Evolutionary conservation across 2,113 vertebrate species (phyloP), one percentile per base, ranked within the genome.

Genomic region (Embiotoca jacksoni): DNA sequence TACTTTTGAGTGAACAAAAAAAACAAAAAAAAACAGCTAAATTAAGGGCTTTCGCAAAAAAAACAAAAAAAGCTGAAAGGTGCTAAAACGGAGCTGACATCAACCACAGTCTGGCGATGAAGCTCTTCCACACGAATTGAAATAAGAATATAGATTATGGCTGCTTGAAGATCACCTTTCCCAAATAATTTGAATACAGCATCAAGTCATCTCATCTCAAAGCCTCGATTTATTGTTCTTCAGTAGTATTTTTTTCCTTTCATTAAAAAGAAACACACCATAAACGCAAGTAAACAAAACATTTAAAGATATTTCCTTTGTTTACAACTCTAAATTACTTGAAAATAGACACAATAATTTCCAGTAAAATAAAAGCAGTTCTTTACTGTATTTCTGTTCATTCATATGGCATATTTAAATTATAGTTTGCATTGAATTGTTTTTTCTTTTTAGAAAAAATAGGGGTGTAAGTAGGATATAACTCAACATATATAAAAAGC

Each of bases 311-410:
- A 49, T 63, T 36, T 32, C 30, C 30, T 30, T 58, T 54, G 41
- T 65, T 15, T 61, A 50, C 41, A 46, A 32, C 37, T 75, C 49
- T 50, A 63, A 44, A 46, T 60, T 2, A 49, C 30, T 64, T 72
- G 53, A 81, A 82, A 79, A 72, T 72, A 81, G 56, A 79, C 23
- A 9, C 53, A 31, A 58, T 55, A 36, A 36, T 72, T 71, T 72
- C n/a, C 57, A 23, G 69, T 75, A 39, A 71, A 78, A 64, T 37
- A 46, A 35, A n/a, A 49, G 47, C 47, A 49, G 52, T 57, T 59
- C 31, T 47, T 15, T 41, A 41, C 33, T 63, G 65, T 64, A 61
- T 67, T 39, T 82, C 33, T 71, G 7, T 59, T 61, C 10, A 55
- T 56, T 78, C 44, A 47, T 33, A 9, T 59, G 52, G 10, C 5